A percentile compares a stretch with the other conserved stretches of the same genome.
Conservation (phyloP, 23 tunicate genomes). For the Phallusia fumigata region DNA sequence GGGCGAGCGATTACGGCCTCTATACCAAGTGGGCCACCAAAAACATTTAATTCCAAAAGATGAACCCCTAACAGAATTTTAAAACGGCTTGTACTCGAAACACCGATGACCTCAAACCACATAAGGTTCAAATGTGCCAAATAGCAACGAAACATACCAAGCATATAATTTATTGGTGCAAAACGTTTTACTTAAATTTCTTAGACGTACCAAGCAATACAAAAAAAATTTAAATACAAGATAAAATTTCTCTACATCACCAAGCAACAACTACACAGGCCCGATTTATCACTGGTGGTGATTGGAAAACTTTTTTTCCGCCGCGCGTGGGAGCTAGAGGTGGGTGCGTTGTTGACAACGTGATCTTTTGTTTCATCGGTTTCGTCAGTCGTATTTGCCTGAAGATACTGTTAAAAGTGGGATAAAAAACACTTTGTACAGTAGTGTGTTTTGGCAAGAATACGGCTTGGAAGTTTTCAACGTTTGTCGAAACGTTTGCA, state of each 20-base stretch:
- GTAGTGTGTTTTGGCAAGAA: no score
- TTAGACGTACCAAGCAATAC: not conserved
- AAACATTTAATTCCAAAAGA: no score
- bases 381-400: not conserved
- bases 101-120: no score
- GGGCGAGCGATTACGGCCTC: no score
- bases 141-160: not conserved
- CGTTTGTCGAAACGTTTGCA: no score
- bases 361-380: not conserved
- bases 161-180: slow-evolving; percentile 2
- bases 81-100: no score
- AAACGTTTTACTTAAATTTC: not conserved
- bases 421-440: no score
- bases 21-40: no score
- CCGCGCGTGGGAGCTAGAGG: not conserved
- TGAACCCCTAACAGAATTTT: no score
- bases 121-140: no score
- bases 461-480: no score
- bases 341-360: not conserved
- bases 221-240: not conserved
- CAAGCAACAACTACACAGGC: not conserved
- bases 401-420: not conserved
- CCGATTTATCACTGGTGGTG: slow-evolving; percentile 3
- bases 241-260: not conserved
- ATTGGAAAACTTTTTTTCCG: not conserved